phyloP scores from a whole-genome alignment of 1,140 invertebrate genomes.

The Spodoptera frugiperda region DNA sequence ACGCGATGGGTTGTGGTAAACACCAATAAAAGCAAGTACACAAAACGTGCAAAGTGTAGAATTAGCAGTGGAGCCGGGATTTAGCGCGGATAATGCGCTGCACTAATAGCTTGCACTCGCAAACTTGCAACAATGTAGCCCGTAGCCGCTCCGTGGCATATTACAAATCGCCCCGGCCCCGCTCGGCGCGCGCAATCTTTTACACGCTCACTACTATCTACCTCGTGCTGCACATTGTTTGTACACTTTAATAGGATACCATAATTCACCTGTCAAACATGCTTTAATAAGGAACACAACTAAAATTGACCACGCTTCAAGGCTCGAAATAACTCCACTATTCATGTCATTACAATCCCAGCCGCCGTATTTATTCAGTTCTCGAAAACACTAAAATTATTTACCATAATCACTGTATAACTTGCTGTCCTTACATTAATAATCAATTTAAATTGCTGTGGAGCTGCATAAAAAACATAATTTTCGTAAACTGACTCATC shows the following conservation, averaged over 20 bases:
- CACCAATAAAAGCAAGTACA: constrained; percentile 13
- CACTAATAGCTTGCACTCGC: constrained; percentile 32
- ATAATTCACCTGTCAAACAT: constrained; percentile 47
- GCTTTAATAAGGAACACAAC: constrained; percentile 41
- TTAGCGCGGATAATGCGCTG: constrained; percentile 20
- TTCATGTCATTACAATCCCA: constrained; percentile 25
- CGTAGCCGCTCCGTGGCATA: constrained; percentile 25
- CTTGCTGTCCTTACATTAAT: constrained; percentile 38
- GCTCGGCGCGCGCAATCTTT: constrained; percentile 39
- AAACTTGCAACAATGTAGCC: constrained; percentile 39
- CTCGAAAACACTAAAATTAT: constrained; percentile 37
- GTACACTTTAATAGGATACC: constrained; percentile 45
- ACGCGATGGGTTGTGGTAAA: constrained; percentile 28
- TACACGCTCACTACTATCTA: constrained; percentile 40
- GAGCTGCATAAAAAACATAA: constrained; percentile 9
- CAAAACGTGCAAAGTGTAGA: constrained; percentile 40
- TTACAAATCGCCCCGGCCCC: constrained; percentile 41
- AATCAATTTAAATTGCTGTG: constrained; percentile 37
- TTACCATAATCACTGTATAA: constrained; percentile 31
- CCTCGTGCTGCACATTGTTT: constrained; percentile 42
- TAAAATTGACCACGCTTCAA: constrained; percentile 44
- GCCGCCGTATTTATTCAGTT: constrained; percentile 35
- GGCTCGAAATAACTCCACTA: constrained; percentile 32
- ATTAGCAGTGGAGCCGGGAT: constrained; percentile 25
- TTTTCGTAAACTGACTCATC: constrained; percentile 26